Evolutionary conservation across 2,797 vertebrate species (phyloP).

Genomic region (Heliangelus exortis): DNA sequence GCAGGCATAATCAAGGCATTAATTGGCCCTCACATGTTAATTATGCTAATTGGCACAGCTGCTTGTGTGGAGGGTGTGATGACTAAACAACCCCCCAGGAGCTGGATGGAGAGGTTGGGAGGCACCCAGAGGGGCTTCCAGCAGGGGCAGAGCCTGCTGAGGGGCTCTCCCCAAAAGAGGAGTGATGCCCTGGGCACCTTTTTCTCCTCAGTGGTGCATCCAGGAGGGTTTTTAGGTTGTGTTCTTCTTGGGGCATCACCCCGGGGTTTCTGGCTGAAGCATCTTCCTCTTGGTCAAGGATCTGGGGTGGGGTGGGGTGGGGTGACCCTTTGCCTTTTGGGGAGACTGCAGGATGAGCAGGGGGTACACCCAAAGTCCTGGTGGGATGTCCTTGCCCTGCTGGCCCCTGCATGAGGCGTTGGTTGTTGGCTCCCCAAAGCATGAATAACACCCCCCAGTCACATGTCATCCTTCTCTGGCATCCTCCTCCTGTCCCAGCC

Average conservation of each 20-base stretch:
- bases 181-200: neutral
- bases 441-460: neutral
- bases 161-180: accelerated
- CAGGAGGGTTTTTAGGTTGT: accelerated
- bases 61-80: neutral
- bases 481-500: neutral
- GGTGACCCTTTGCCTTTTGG: neutral
- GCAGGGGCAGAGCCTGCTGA: accelerated
- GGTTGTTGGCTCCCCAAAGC: neutral
- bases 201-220: accelerated
- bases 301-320: neutral
- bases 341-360: neutral
- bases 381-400: neutral
- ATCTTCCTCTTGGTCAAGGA: neutral
- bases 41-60: slow-evolving; percentile 18
- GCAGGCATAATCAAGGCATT: slow-evolving; percentile 40
- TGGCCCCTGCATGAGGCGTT: neutral
- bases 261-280: neutral
- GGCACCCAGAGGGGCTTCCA: neutral
- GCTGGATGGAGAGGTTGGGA: neutral
- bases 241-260: neutral
- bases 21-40: slow-evolving; percentile 27
- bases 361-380: neutral
- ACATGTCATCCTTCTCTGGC: neutral
- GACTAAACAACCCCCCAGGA: neutral